Conservation (phyloP, 2,888 invertebrate species). For the Octonoba sinensis region DNA sequence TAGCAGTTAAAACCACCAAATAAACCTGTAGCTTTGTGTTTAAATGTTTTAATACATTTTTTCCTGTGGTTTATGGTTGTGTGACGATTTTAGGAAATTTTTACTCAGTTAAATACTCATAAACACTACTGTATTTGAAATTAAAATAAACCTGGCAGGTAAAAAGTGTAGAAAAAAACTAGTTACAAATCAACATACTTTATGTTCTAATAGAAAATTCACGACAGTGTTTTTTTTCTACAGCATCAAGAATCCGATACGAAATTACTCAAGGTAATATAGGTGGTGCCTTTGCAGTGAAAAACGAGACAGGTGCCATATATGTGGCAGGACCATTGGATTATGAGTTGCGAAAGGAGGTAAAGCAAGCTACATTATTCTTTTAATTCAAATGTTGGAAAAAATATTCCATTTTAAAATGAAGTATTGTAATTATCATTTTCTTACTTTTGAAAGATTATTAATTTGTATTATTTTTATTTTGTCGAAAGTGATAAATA, state of each 20-base stretch:
- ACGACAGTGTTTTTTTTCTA: neutral
- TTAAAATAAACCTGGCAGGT: too few relatives aligned
- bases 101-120: too few relatives aligned
- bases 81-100: too few relatives aligned
- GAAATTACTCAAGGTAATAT: slow-evolving; percentile 99
- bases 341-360: slow-evolving; percentile 95
- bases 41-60: too few relatives aligned
- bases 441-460: neutral
- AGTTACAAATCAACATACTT: too few relatives aligned
- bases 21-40: too few relatives aligned
- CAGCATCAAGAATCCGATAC: slow-evolving; percentile 98
- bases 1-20: too few relatives aligned
- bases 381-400: slow-evolving; percentile 63
- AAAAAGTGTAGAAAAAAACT: too few relatives aligned
- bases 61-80: too few relatives aligned
- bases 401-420: neutral
- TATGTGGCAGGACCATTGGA: slow-evolving; percentile 97
- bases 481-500: neutral
- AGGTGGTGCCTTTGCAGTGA: slow-evolving; percentile 97
- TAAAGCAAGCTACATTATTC: slow-evolving; percentile 75
- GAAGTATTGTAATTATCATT: neutral
- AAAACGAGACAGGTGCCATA: slow-evolving; percentile 98
- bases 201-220: too few relatives aligned
- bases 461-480: neutral
- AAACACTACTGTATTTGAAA: too few relatives aligned